Conservation (phyloP, 1,140 invertebrate genomes). For the Drusus annulatus region DNA sequence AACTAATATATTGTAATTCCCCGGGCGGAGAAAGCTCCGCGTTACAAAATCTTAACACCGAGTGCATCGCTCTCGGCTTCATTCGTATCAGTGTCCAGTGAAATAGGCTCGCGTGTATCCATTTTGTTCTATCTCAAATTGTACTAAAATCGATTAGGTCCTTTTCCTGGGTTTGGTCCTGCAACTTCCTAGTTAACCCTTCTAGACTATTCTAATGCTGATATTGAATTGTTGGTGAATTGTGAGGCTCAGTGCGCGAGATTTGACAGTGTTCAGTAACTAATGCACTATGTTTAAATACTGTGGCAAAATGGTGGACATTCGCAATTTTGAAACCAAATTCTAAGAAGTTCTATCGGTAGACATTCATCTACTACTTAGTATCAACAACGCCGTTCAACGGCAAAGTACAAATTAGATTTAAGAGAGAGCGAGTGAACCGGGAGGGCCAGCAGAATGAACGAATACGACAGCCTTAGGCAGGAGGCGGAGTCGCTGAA, state of each 20-base stretch:
- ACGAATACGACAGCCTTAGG: constrained; percentile 94
- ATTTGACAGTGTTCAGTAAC: not conserved
- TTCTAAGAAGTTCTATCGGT: not conserved
- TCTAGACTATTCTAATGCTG: not conserved
- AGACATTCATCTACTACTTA: not conserved
- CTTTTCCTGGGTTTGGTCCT: constrained; percentile 1
- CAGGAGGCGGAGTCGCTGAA: constrained; percentile 98
- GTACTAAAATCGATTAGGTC: constrained; percentile 27
- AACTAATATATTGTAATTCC: not conserved
- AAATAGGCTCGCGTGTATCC: not conserved
- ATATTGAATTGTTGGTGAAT: too few species aligned
- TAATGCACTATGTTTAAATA: not conserved
- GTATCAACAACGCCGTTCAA: too few species aligned
- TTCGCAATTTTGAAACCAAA: constrained; percentile 1
- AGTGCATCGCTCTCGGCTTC: not conserved
- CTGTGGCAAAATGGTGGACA: constrained; percentile 18
- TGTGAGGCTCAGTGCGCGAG: not conserved
- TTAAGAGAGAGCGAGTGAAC: too few species aligned
- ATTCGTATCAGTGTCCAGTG: not conserved
- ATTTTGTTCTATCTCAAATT: constrained; percentile 16
- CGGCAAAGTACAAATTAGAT: too few species aligned
- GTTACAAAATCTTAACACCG: not conserved
- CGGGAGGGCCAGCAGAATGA: constrained; percentile 75
- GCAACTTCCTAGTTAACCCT: not conserved
- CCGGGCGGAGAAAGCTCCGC: not conserved